Base-by-base conservation (phyloP, 1,140 invertebrate species). In the Chionoecetes opilio region DNA sequence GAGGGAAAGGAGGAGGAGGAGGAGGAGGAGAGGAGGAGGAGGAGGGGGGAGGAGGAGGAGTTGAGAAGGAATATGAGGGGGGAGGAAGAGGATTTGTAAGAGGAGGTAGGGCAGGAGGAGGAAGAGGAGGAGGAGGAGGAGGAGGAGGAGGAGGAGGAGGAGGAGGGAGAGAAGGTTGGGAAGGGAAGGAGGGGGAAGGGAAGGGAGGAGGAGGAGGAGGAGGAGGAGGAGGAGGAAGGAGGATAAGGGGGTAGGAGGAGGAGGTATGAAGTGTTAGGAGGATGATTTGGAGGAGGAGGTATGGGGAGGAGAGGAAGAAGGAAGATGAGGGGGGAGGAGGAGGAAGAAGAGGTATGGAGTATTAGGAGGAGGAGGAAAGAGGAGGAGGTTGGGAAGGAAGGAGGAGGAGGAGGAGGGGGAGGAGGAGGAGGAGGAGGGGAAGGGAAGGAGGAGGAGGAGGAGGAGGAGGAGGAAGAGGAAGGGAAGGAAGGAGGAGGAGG, bases 331-430 rank as follows among this genome's bases (percentile, higher is more conserved):
- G n/a, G 38, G 91, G 14, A 92, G 35, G 9, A 17, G n/a, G 35
- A 29, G 34, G 21, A 17, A 53, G 46, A 11, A 17, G 46, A 0
- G 21, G 46, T 0, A 1, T 17, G 85, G 31, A 6, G 32, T 17
- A 53, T 17, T 3, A 93, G 82, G 87, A 84, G 34, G 84, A 87
- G 92, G 63, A 84, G 53, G 92, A 93, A 41, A 93, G 82, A 93
- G 92, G 46, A 35, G 41, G 92, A 93, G 37, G 46, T 32, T 29
- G 35, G 29, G 26, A 37, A 34, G 34, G 41, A 32, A 9, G 5
- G 87, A 35, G 26, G 37, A 75, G 41, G 9, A 11, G 0, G 21
- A 82, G n/a, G 32, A 84, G n/a, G 75, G 82, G 46, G 38, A 26
- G 32, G 82, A 46, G 35, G 26, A 32, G 32, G 63, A 21, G 31